Evolutionary conservation across 2,797 vertebrate genomes (phyloP).

Genomic region (Pristis pectinata): DNA sequence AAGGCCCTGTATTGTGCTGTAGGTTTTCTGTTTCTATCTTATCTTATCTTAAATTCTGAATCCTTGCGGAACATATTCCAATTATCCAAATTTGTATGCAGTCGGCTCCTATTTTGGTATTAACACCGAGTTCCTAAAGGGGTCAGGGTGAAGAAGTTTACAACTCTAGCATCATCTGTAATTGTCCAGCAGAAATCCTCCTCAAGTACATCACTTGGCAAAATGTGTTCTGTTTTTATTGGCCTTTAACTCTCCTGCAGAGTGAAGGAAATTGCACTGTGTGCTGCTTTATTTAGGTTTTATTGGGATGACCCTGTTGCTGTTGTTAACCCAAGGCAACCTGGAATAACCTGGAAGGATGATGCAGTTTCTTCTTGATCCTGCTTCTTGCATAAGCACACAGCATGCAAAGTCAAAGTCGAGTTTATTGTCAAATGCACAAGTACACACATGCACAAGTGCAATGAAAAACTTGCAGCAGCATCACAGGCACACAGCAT

Average conservation of each 20-base stretch:
- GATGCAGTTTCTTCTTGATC: background rate
- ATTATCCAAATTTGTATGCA: background rate
- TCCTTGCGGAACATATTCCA: background rate
- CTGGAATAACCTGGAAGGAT: background rate
- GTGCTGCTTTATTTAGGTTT: conserved; percentile 2
- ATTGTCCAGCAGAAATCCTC: background rate
- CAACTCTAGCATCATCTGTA: background rate
- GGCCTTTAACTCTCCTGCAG: background rate
- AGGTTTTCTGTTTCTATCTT: no score
- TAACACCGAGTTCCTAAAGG: background rate
- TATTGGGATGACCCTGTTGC: background rate
- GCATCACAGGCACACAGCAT: no score
- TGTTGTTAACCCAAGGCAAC: background rate
- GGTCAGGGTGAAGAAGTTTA: background rate
- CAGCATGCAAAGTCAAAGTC: no score
- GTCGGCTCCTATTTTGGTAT: background rate
- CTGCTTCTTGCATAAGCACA: background rate
- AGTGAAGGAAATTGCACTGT: background rate
- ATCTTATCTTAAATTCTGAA: background rate
- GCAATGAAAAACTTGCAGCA: no score
- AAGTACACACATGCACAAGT: no score
- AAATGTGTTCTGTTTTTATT: background rate
- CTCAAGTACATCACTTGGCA: conserved; percentile 18
- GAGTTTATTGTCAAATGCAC: no score
- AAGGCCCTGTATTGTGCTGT: no score